phyloP scores from a whole-genome alignment of 2,888 invertebrate species.

The Sinodicranocentrus sp. region DNA sequence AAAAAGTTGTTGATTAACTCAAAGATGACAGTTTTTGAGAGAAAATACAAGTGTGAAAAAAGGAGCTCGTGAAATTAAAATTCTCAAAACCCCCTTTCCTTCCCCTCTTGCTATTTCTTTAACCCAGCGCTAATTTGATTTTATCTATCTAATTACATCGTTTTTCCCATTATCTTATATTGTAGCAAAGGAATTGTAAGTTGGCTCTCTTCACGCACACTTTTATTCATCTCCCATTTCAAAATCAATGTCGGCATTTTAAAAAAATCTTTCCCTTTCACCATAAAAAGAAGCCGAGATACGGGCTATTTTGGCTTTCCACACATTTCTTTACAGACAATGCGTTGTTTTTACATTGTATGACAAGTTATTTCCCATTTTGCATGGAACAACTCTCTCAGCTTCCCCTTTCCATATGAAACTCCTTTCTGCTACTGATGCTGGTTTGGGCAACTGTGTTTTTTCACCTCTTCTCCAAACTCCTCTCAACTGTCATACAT shows the following conservation, averaged over 20 bases:
- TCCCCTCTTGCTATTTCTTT: background rate
- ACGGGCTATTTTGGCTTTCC: background rate
- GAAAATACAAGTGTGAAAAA: background rate
- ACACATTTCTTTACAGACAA: background rate
- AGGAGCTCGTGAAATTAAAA: background rate
- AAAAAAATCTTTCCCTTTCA: too few species aligned
- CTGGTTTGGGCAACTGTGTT: background rate
- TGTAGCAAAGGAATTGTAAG: background rate
- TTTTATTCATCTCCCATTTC: background rate
- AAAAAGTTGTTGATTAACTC: too few species aligned
- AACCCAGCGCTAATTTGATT: conserved; percentile 14
- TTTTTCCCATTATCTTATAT: background rate
- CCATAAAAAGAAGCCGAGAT: too few species aligned
- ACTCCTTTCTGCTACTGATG: too few species aligned
- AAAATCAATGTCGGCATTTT: background rate
- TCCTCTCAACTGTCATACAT: conserved; percentile 30
- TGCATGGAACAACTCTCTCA: background rate
- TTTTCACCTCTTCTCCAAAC: conserved; percentile 22
- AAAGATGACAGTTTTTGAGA: too few species aligned
- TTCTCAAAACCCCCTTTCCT: background rate
- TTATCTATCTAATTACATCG: background rate
- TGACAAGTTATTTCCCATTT: conserved; percentile 8
- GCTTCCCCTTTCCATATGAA: background rate
- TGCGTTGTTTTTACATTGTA: background rate
- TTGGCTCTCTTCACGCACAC: background rate